Base-by-base conservation (phyloP, 53 echinoderm and acorn worm genomes). In the Hippasteria phrygiana region DNA sequence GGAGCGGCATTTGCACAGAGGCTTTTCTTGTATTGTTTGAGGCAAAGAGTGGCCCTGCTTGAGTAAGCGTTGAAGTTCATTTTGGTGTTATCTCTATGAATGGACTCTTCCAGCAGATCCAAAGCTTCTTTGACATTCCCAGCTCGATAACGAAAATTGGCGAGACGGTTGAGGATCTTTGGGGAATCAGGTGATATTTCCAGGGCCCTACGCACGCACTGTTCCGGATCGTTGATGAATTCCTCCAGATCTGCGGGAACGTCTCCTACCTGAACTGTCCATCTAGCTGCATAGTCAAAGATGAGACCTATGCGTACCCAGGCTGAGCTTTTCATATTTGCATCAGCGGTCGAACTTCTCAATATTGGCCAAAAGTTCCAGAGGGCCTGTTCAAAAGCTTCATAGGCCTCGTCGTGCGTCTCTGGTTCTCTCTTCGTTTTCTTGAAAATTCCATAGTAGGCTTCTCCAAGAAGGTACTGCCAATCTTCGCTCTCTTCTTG, bases 11-110 rank as follows among this genome's bases (percentile, higher is more conserved):
- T 10, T 0, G 0, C 5, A 7, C 46, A 45, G 6, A 5, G 11
- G 5, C 46, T 7, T 11, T 45, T 27, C 12, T 13, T 71, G 71
- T 40, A 18, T n/a, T 26, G 73, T 40, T 73, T 41, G 11, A 73
- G 39, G 43, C 29, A 73, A 1, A 73, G 16, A 1, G 0, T 27
- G 42, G 73, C 73, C 42, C 73, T 43, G 24, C 11, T 73, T 20
- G 73, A 73, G 42, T 73, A 73, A 45, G 73, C 73, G 26, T 73
- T 38, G 7, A 7, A 28, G 73, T 73, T 73, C 3, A n/a, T 2
- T 5, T 75, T 50, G 2, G 46, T 41, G 8, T 9, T 24, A n/a
- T 42, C 43, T 73, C n/a, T 43, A 45, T 48, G 4, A 13, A 47
- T 18, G 12, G 47, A 75, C 0, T 31, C 0, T 31, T 9, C 2